phyloP scores from a whole-genome alignment of 2,113 vertebrate genomes.

The Petroica traversi region DNA sequence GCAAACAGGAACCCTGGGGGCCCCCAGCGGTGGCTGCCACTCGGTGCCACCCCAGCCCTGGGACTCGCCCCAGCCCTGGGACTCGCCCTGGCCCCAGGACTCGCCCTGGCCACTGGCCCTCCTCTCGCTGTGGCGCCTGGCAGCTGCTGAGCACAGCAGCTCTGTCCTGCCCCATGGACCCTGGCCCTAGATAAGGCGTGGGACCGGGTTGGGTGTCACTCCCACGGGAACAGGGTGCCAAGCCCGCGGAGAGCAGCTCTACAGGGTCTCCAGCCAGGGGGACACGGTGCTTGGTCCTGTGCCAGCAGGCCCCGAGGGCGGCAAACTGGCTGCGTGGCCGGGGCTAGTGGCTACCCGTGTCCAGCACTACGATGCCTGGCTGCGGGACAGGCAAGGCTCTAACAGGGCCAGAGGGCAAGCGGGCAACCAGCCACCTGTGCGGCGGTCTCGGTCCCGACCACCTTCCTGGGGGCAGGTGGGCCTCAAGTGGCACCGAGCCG shows the following conservation, averaged over 20 bases:
- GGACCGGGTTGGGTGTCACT: fast-evolving
- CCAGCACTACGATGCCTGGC: conserved; percentile 7
- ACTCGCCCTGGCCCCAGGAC: background rate
- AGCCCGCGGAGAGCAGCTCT: background rate
- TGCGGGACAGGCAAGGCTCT: fast-evolving
- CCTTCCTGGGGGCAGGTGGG: background rate
- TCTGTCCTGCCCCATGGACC: background rate
- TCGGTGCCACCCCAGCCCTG: fast-evolving
- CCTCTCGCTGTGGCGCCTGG: fast-evolving
- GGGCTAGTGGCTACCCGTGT: conserved; percentile 46
- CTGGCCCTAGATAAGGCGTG: background rate
- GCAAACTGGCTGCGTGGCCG: background rate
- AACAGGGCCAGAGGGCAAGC: fast-evolving
- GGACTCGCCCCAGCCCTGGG: fast-evolving
- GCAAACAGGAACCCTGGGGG: background rate
- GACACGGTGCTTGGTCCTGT: fast-evolving
- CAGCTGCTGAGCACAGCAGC: background rate
- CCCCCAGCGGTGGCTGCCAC: background rate
- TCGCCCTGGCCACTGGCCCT: fast-evolving
- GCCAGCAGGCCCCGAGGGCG: background rate
- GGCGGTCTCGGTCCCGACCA: fast-evolving
- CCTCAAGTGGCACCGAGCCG: fast-evolving
- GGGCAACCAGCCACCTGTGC: fast-evolving
- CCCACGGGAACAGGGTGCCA: background rate
- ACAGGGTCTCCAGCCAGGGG: background rate